Percentiles rank a stretch among this genome's conserved stretches.
phyloP scores from a whole-genome alignment of 2,113 vertebrate species.

The Anseranas semipalmata region DNA sequence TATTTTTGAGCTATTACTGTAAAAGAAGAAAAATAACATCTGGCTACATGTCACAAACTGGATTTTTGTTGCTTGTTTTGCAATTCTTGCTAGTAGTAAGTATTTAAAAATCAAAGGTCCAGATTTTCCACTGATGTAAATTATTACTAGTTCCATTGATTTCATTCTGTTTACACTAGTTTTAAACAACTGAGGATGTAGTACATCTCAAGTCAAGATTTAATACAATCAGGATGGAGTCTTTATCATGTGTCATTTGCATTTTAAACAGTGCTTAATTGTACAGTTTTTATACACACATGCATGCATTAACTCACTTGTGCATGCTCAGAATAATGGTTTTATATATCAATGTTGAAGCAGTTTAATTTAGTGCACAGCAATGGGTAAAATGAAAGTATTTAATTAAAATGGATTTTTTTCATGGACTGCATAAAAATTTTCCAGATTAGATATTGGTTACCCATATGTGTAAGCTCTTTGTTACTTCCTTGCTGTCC shows the following conservation, averaged over 20 bases:
- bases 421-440: neutral
- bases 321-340: neutral
- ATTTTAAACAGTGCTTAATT: conserved; percentile 46
- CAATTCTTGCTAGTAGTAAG: neutral
- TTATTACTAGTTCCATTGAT: neutral
- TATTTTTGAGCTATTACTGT: neutral
- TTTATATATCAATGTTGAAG: conserved; percentile 40
- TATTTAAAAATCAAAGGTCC: conserved; percentile 43
- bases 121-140: conserved; percentile 5
- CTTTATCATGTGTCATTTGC: conserved; percentile 36
- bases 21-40: conserved; percentile 2
- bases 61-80: conserved; percentile 14
- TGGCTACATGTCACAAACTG: neutral
- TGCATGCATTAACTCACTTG: conserved; percentile 12
- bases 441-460: neutral
- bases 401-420: conserved; percentile 61
- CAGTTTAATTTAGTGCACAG: conserved; percentile 34
- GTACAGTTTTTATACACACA: conserved; percentile 5
- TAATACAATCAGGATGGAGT: neutral
- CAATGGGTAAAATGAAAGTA: conserved; percentile 43
- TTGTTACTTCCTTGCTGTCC: neutral
- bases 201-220: neutral
- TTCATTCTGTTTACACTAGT: neutral
- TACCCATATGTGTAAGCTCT: neutral
- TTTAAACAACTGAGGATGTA: neutral